These are phyloP conservation scores for Caenorhabditis remanei DNA, from an alignment of 1,140 invertebrate species.

Conservation along the genomic window DNA sequence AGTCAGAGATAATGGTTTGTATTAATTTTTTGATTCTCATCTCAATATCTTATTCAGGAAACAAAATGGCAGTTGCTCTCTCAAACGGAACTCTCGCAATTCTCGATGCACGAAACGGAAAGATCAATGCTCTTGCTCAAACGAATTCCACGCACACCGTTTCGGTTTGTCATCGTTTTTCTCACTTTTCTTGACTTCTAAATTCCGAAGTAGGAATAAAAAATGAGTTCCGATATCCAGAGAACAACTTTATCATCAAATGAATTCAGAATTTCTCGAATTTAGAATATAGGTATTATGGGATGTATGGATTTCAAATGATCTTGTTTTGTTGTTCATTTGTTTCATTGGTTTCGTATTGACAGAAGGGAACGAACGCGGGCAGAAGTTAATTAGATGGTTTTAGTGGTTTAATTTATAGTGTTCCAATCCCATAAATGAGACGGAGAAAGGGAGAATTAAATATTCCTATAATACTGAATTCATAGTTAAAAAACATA, in stretches of 20 bases:
- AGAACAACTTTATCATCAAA: background rate
- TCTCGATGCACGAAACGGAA: constrained; percentile 55
- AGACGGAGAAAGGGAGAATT: no score
- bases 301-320: background rate
- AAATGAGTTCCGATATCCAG: background rate
- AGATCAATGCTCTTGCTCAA: constrained; percentile 45
- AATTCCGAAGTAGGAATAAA: background rate
- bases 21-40: background rate
- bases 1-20: constrained; percentile 42
- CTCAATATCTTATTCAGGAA: background rate
- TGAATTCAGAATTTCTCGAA: background rate
- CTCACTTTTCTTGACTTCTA: background rate
- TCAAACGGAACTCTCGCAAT: constrained; percentile 58
- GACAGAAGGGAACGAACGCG: no score
- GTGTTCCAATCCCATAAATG: no score
- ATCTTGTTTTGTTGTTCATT: background rate
- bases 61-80: constrained; percentile 57
- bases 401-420: no score
- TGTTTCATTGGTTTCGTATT: background rate
- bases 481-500: no score
- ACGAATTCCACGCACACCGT: constrained; percentile 53
- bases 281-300: background rate
- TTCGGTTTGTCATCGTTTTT: constrained; percentile 41
- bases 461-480: no score
- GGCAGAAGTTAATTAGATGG: no score